phyloP scores from a whole-genome alignment of 2,113 vertebrate genomes.

The Ptilorrhoa leucosticta region DNA sequence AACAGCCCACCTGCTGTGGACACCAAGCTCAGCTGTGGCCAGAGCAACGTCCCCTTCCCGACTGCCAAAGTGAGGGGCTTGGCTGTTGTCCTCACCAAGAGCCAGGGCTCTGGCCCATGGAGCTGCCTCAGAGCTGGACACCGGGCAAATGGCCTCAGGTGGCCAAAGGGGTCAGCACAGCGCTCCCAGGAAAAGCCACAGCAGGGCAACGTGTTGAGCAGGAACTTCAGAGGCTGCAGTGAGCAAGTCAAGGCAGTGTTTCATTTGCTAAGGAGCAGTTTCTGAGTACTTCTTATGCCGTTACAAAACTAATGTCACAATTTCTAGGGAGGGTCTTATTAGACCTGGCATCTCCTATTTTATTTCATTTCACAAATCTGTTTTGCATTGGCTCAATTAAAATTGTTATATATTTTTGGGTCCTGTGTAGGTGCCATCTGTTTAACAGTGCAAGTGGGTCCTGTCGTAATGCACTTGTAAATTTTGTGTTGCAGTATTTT shows the following conservation, averaged over 20 bases:
- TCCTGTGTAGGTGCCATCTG: conserved; percentile 57
- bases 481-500: conserved; percentile 30
- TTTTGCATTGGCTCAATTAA: conserved; percentile 66
- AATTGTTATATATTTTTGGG: conserved; percentile 60
- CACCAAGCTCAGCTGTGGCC: not conserved
- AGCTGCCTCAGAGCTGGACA: not conserved
- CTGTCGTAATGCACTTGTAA: conserved; percentile 33
- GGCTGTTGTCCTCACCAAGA: not conserved
- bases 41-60: fast-evolving
- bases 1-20: too few relatives aligned
- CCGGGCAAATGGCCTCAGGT: fast-evolving
- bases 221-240: not conserved
- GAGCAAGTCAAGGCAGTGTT: not conserved
- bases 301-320: conserved; percentile 13
- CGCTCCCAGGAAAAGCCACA: not conserved
- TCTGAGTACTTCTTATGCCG: not conserved
- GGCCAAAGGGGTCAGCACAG: not conserved
- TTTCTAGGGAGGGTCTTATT: conserved; percentile 25
- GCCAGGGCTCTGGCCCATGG: not conserved
- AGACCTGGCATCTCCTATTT: conserved; percentile 53
- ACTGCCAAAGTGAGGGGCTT: not conserved
- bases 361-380: conserved; percentile 61
- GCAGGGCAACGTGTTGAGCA: not conserved
- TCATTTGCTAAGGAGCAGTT: not conserved
- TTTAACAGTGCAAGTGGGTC: conserved; percentile 50